Percentiles rank a stretch among this genome's conserved stretches.
Conservation (phyloP, 2,113 vertebrate genomes). For the Pedionomus torquatus region DNA sequence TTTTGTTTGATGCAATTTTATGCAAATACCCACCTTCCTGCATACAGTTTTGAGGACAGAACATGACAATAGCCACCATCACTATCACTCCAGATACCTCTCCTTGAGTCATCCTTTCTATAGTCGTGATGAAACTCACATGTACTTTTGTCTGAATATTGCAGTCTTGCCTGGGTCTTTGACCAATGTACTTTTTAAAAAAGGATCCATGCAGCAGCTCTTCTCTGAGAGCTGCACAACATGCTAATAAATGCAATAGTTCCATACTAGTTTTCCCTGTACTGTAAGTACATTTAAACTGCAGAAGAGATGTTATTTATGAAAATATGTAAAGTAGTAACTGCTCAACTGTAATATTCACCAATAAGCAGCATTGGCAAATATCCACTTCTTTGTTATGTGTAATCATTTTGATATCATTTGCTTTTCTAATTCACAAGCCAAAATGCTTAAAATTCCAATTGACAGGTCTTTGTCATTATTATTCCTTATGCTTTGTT, state of each 20-base stretch:
- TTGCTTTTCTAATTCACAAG: background rate
- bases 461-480: conserved; percentile 35
- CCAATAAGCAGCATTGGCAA: background rate
- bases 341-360: background rate
- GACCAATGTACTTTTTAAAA: background rate
- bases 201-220: background rate
- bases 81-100: background rate
- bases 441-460: conserved; percentile 50
- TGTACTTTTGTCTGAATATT: background rate
- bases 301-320: background rate
- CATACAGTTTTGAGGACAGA: background rate
- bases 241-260: background rate
- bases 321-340: background rate
- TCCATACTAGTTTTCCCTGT: background rate
- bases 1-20: background rate
- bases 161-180: background rate
- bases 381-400: background rate
- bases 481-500: conserved; percentile 63
- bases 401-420: background rate
- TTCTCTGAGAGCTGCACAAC: background rate
- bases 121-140: rapidly evolving
- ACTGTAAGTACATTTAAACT: background rate
- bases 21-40: background rate
- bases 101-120: background rate
- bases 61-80: background rate